Evolutionary conservation across 37 sponge, comb jelly and placozoan species (phyloP).

Genomic region (Aplysina aerophoba): DNA sequence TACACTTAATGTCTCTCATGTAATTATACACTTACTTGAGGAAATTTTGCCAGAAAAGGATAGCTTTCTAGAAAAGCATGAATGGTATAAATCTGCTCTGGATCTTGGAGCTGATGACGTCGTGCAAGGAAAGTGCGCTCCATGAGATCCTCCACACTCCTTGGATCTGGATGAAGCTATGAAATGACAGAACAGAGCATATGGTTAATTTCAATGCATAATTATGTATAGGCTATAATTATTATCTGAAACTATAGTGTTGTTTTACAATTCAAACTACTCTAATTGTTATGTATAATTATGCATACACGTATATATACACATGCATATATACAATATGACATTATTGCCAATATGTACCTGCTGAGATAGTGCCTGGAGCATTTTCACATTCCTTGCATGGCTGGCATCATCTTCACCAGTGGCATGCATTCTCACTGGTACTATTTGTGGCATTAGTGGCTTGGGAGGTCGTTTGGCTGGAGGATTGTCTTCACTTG

Average conservation of each 20-base stretch:
- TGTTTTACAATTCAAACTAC: not conserved
- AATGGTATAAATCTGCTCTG: not conserved
- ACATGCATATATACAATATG: not conserved
- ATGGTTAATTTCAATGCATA: not conserved
- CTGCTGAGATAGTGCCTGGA: not conserved
- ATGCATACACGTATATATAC: not conserved
- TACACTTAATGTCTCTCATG: no score
- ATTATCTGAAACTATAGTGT: not conserved
- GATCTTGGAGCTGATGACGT: not conserved
- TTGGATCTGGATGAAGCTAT: conserved; percentile 21
- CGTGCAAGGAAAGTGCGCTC: not conserved
- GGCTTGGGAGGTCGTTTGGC: not conserved
- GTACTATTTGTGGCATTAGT: not conserved
- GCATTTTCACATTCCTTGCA: not conserved
- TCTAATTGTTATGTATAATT: not conserved
- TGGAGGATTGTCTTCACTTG: not conserved
- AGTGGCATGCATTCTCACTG: not conserved
- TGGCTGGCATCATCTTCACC: conserved; percentile 9
- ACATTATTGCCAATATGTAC: not conserved
- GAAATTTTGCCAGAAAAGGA: conserved; percentile 2
- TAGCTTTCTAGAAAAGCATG: conserved; percentile 10
- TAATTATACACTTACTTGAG: conserved; percentile 1
- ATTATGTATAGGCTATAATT: no score
- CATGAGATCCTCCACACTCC: conserved; percentile 14
- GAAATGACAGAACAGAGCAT: not conserved